Evolutionary conservation across 2,888 invertebrate genomes (phyloP).

Genomic region (Pimpla rufipes): DNA sequence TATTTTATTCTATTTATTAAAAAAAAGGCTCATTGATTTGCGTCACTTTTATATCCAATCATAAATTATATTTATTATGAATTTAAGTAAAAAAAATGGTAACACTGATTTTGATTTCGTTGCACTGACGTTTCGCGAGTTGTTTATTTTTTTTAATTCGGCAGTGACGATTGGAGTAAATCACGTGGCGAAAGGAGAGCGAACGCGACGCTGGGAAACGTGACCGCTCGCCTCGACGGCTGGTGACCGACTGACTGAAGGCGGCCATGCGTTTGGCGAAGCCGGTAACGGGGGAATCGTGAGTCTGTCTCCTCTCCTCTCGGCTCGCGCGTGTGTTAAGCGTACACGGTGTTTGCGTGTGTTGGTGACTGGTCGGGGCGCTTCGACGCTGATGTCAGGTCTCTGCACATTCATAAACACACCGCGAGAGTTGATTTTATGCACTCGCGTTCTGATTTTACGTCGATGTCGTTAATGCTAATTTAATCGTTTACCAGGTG

Average conservation of each 20-base stretch:
- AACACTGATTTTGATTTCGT: too few relatives aligned
- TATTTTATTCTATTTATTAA: too few relatives aligned
- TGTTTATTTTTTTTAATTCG: neutral
- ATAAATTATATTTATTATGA: too few relatives aligned
- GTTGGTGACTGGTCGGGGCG: slow-evolving; percentile 5
- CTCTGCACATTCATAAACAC: neutral
- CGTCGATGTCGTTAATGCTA: slow-evolving; percentile 52
- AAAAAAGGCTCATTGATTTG: too few relatives aligned
- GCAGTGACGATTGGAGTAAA: neutral
- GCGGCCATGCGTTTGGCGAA: slow-evolving; percentile 66
- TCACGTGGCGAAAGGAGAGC: slow-evolving; percentile 47
- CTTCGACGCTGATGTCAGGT: neutral
- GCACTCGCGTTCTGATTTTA: slow-evolving; percentile 36
- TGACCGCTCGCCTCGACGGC: slow-evolving; percentile 67
- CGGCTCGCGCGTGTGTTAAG: neutral
- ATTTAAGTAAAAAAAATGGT: too few relatives aligned
- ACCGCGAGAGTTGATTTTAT: neutral
- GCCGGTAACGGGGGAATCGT: slow-evolving; percentile 62
- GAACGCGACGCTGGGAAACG: slow-evolving; percentile 25
- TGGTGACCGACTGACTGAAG: slow-evolving; percentile 73
- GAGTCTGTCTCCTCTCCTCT: slow-evolving; percentile 35
- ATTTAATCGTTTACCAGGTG: slow-evolving; percentile 44
- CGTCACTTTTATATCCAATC: too few relatives aligned
- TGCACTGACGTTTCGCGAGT: too few relatives aligned
- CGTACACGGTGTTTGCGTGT: too few relatives aligned